Base-by-base conservation (phyloP, 2,888 invertebrate genomes). In the Pinctada fucata region DNA sequence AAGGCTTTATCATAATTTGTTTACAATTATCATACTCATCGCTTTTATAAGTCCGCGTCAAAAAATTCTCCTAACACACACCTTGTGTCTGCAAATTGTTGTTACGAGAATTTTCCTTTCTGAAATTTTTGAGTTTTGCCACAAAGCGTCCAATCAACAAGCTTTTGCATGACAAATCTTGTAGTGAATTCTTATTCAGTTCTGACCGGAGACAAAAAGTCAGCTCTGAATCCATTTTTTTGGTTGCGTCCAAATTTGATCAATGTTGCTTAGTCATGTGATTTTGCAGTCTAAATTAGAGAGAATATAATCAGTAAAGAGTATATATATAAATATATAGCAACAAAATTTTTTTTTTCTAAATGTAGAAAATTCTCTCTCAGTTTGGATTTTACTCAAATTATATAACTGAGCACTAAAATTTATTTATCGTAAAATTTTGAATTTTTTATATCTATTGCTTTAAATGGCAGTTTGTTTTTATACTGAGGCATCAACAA, bases 241-340 rank as follows among this genome's bases (percentile, higher is more conserved):
- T 13, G 6, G 58, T 10, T 58, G 58, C 13, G 58, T 58, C 6
- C 6, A 58, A 58, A 58, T 58, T 58, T 13, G 6, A 10, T 58
- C 13, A 13, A 13, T 58, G 58, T 58, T 58, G 58, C 58, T 58
- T 58, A 58, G 90, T 90, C 90, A 90, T 90, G 90, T 90, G 88
- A 87, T 90, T 88, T 78, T 89, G 88, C 89, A 88, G 82, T 66
- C 76, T 80, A 79, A 80, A 75, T 68, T 71, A 75, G 75, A 69
- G 69, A 68, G 64, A 76, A 72, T 72, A 64, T 8, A n/a, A 64
- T 47, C 10, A 3, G 64, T 49, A 49, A 64, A 76, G 69, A 75
- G 10, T 8, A 65, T 49, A 75, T 65, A 72, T 4, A 68, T 66
- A 75, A 64, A 48, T 68, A 51, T 49, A 58, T 48, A 49, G 48